Evolutionary conservation across 2,797 vertebrate species (phyloP), one percentile per base, ranked within the genome.

Genomic region (Argentina silus): DNA sequence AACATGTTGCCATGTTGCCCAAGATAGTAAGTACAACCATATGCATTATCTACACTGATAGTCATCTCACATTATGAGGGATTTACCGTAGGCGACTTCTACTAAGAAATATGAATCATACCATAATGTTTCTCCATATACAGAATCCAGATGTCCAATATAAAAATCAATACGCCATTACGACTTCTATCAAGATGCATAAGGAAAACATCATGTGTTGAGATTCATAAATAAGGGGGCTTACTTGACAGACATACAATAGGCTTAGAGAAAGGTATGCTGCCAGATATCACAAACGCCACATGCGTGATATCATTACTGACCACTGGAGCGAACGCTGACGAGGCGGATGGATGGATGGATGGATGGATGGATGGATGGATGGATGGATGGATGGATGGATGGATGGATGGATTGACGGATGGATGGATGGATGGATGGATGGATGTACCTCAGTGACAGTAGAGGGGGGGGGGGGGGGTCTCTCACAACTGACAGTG

Each of bases 151-250:
- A 73, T 50, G 59, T 21, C 21, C 59, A 42, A 43, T 50, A 55
- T 11, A 9, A 73, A 82, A 86, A 85, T 85, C 81, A 76, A 87
- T 85, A 76, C 14, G 19, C 73, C 66, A 70, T 65, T 62, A 47
- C n/a, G 27, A 56, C 72, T 74, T 55, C 72, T 69, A 65, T 36
- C 50, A 67, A 74, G 69, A 65, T 68, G 74, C 81, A 64, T 50
- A 48, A 10, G 55, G 43, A 43, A 67, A 74, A 1, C 15, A 50
- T 79, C 69, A 63, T 53, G 75, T 83, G 77, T 62, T 74, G 63
- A 81, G 70, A 74, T 67, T 66, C 42, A 71, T 76, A 81, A 83
- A 74, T 76, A 76, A 83, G 77, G 77, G 56, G 48, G 79, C 71
- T 66, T 78, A 81, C 78, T 67, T 81, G 86, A 81, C 77, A 61